Base-by-base conservation (phyloP, 2,113 vertebrate genomes). In the Haliaeetus leucogaster region DNA sequence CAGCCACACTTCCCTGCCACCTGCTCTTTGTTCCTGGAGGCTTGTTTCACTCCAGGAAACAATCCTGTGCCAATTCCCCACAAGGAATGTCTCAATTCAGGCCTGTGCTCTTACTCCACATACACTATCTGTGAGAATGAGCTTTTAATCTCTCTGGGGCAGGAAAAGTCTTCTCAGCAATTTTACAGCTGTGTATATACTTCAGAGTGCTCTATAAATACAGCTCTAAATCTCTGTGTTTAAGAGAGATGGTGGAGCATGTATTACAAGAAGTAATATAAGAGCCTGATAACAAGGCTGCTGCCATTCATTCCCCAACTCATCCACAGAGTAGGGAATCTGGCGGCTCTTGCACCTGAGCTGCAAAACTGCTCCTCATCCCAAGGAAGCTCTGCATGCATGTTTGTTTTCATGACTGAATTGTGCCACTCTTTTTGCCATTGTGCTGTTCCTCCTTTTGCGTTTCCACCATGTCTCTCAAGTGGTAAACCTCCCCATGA, bases 151-250 rank as follows among this genome's bases (percentile, higher is more conserved):
- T 91, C 91, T 80, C 71, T 82, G 67, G 56, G 59, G 50, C 74
- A 94, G 94, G 94, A 97, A 92, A 94, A 94, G 55, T 77, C 87
- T 84, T 86, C 92, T 95, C 93, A 94, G 87, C 84, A 85, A 29
- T 97, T 95, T 78, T 85, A 95, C 91, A 97, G 93, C 89, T 94
- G 91, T 86, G 86, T 95, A 83, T 95, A 87, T 90, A 87, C 40
- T 90, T 96, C 29, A 65, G 73, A 89, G 84, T 72, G 43, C 66
- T 94, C 85, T 86, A 67, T 73, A 90, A 95, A 96, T 89, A 86
- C 55, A 59, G 36, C 50, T 77, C 55, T 84, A 76, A 82, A 77
- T 82, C 55, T 91, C 62, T 66, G 45, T 15, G 26, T 91, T 93
- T 86, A 45, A 82, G 70, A 89, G 53, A 81, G 58, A 61, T 42